A percentile compares a stretch with the other conserved stretches of the same genome.
Evolutionary conservation across 1,140 invertebrate species (phyloP).

Genomic region (Doryteuthis pealeii): DNA sequence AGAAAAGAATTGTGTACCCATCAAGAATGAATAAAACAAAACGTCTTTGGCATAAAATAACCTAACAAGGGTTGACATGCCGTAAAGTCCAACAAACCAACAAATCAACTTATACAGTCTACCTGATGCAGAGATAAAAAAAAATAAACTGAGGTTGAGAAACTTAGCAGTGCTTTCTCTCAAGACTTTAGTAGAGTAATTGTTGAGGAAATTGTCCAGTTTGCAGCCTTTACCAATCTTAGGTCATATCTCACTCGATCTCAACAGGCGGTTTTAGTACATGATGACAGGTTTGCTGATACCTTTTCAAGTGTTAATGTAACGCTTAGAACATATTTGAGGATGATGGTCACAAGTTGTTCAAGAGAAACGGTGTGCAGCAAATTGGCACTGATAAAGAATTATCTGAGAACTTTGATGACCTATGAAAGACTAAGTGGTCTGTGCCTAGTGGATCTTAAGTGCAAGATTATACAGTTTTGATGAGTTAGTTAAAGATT

Average conservation of each 20-base stretch:
- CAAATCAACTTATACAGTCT: not conserved
- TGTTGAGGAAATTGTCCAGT: not conserved
- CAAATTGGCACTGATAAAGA: not conserved
- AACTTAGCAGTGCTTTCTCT: not conserved
- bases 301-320: not conserved
- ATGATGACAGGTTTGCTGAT: not conserved
- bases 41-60: no score
- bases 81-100: no score
- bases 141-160: not conserved
- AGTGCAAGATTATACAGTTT: not conserved
- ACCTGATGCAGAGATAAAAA: not conserved
- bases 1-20: no score
- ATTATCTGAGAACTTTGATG: not conserved
- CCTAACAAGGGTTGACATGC: no score
- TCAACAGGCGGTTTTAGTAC: not conserved
- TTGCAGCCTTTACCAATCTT: not conserved
- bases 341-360: not conserved
- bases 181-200: not conserved
- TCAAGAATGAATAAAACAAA: no score
- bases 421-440: not conserved
- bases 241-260: not conserved
- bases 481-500: no score
- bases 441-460: not conserved
- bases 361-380: not conserved
- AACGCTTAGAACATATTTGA: not conserved